These are phyloP conservation scores for Eupithecia abbreviata DNA, from an alignment of 2,888 invertebrate species.

Conservation along the genomic window DNA sequence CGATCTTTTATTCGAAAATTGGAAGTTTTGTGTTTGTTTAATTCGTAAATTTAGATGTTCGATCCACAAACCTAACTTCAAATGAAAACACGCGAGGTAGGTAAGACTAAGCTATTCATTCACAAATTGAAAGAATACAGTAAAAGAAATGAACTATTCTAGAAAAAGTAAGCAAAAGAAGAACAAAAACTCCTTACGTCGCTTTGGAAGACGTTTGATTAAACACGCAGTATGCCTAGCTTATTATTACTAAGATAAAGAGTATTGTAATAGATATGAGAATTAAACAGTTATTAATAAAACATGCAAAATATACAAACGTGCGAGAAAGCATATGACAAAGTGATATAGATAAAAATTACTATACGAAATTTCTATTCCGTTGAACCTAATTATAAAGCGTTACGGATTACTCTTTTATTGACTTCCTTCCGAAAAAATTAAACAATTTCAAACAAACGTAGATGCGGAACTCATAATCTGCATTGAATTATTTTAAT, in stretches of 20 bases:
- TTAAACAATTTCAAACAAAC: conserved; percentile 34
- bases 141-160: conserved; percentile 20
- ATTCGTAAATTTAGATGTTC: neutral
- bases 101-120: conserved; percentile 20
- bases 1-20: neutral
- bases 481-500: conserved; percentile 22
- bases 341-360: conserved; percentile 70
- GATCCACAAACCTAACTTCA: conserved; percentile 4
- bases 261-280: conserved; percentile 56
- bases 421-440: conserved; percentile 67
- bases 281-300: conserved; percentile 48
- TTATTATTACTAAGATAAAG: conserved; percentile 67
- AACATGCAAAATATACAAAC: conserved; percentile 53
- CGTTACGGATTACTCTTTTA: conserved; percentile 76
- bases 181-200: conserved; percentile 71
- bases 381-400: conserved; percentile 83
- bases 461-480: conserved; percentile 22
- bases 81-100: conserved; percentile 25
- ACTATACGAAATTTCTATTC: conserved; percentile 78
- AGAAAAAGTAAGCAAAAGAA: conserved; percentile 37
- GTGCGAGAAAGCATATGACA: conserved; percentile 72
- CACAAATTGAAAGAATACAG: neutral
- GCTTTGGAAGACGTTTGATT: conserved; percentile 83
- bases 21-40: neutral
- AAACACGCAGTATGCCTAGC: conserved; percentile 77